phyloP scores from a whole-genome alignment of 2,888 invertebrate species.

The Notodonta dromedarius region DNA sequence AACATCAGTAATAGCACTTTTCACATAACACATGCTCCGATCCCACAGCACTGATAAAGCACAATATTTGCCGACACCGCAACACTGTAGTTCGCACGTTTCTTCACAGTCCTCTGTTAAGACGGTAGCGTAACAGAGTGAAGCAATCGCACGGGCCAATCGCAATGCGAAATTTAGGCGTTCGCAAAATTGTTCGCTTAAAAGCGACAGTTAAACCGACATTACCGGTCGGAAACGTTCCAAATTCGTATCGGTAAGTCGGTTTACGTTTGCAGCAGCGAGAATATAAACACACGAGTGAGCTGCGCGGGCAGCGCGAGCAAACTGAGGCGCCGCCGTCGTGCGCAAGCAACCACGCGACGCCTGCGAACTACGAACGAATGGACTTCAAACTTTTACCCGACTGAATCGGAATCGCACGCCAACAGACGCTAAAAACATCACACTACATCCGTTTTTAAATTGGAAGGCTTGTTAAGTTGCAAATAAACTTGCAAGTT shows the following conservation, averaged over 20 bases:
- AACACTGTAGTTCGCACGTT: conserved; percentile 73
- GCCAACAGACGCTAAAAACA: conserved; percentile 38
- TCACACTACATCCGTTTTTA: conserved; percentile 42
- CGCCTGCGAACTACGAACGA: conserved; percentile 54
- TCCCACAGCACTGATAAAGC: conserved; percentile 74
- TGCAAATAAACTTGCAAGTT: conserved; percentile 73
- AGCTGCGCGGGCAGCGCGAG: conserved; percentile 79
- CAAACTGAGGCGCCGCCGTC: conserved; percentile 72
- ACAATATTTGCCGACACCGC: conserved; percentile 68
- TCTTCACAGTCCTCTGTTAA: conserved; percentile 77
- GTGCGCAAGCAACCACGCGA: conserved; percentile 68
- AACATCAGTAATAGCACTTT: conserved; percentile 72
- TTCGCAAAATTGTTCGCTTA: conserved; percentile 64
- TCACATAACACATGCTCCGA: conserved; percentile 72
- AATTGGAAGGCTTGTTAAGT: conserved; percentile 66
- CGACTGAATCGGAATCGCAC: conserved; percentile 64
- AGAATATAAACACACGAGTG: conserved; percentile 65
- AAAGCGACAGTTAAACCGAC: conserved; percentile 75
- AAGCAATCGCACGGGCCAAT: conserved; percentile 73
- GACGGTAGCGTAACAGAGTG: conserved; percentile 68
- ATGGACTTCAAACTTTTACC: conserved; percentile 80
- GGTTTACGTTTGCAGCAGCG: conserved; percentile 43
- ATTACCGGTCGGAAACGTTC: conserved; percentile 77
- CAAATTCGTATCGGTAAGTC: conserved; percentile 71
- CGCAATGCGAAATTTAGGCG: conserved; percentile 76